Evolutionary conservation across 1,140 invertebrate genomes (phyloP).

Genomic region (Caenorhabditis latens): DNA sequence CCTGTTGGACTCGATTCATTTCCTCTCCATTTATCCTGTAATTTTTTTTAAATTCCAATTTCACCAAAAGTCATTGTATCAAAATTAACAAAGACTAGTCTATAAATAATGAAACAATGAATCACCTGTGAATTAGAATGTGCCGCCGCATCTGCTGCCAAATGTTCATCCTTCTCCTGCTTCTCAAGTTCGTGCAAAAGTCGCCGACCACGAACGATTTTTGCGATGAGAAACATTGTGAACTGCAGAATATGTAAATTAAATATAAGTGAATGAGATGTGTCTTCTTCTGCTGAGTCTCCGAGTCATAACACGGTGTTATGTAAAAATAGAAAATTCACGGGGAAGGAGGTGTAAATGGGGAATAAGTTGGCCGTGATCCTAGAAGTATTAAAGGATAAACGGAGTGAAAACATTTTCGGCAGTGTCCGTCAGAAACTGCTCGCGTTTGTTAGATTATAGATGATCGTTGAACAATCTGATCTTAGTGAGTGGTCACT

Average conservation of each 20-base stretch:
- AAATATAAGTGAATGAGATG: not conserved
- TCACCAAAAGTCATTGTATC: not conserved
- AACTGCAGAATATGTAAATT: constrained; percentile 38
- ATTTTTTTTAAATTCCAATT: not conserved
- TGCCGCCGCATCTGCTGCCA: constrained; percentile 59
- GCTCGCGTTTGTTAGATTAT: not conserved
- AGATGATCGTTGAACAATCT: not conserved
- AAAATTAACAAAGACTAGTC: not conserved
- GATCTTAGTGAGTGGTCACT: constrained; percentile 13
- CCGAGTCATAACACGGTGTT: not conserved
- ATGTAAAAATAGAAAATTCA: constrained; percentile 27
- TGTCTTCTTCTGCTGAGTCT: not conserved
- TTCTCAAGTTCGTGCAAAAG: constrained; percentile 69
- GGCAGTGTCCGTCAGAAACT: not conserved
- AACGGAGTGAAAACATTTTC: not conserved
- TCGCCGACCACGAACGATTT: constrained; percentile 68
- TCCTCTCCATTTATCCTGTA: not conserved
- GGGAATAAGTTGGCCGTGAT: constrained; percentile 1
- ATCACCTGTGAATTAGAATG: constrained; percentile 52
- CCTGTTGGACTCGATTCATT: constrained; percentile 14
- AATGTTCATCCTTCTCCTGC: constrained; percentile 64
- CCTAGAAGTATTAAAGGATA: constrained; percentile 16
- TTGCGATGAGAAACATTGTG: constrained; percentile 68
- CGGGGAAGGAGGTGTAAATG: not conserved
- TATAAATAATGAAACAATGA: not conserved